These are phyloP conservation scores for Anisognathus igniventris DNA, from an alignment of 2,797 vertebrate species.

Conservation along the genomic window DNA sequence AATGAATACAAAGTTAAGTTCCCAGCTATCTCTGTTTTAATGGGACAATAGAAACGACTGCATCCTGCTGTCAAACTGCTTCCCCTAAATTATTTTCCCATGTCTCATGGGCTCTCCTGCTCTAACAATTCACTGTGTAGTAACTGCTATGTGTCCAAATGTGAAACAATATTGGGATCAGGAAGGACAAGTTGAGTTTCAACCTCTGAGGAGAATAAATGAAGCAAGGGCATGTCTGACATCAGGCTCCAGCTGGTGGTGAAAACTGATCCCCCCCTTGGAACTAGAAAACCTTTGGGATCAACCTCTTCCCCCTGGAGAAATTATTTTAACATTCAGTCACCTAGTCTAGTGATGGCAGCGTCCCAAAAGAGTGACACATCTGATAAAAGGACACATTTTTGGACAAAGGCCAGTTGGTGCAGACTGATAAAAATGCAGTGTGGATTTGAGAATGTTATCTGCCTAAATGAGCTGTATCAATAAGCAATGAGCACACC, in stretches of 20 bases:
- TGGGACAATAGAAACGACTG: background rate
- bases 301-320: background rate
- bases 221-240: conserved; percentile 13
- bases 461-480: background rate
- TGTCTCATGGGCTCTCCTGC: background rate
- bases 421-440: background rate
- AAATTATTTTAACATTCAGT: conserved; percentile 37
- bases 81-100: conserved; percentile 33
- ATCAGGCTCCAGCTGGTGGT: conserved; percentile 35
- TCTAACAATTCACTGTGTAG: background rate
- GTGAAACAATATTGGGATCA: conserved; percentile 16
- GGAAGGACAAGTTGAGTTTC: conserved; percentile 25
- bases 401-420: background rate
- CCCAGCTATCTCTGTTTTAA: conserved; percentile 6
- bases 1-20: background rate
- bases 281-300: conserved; percentile 37
- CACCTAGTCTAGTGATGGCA: conserved; percentile 8
- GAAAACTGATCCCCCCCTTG: conserved; percentile 4
- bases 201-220: conserved; percentile 28
- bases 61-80: conserved; percentile 46
- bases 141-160: background rate
- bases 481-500: background rate
- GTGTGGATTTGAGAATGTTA: background rate
- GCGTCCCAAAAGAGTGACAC: background rate
- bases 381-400: background rate